Evolutionary conservation across 1,140 invertebrate genomes (phyloP).

Genomic region (Drosophila cardini): DNA sequence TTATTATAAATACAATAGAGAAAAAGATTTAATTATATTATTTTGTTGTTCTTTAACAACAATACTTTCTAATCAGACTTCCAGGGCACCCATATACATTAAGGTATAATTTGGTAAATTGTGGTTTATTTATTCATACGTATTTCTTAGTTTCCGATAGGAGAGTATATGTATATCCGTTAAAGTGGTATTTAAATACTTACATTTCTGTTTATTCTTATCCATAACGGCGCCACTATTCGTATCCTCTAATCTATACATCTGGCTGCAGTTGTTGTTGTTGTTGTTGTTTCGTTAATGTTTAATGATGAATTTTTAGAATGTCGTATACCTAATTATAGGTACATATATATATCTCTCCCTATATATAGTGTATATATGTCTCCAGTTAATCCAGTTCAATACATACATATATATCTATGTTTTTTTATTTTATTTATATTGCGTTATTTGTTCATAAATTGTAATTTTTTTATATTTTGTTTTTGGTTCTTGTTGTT

Average conservation of each 20-base stretch:
- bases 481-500: slow-evolving; percentile 37
- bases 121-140: too few species aligned
- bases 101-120: too few species aligned
- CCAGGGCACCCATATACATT: too few species aligned
- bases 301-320: slow-evolving; percentile 45
- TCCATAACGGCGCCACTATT: slow-evolving; percentile 83
- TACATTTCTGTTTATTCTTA: slow-evolving; percentile 84
- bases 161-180: too few species aligned
- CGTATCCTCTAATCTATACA: slow-evolving; percentile 84
- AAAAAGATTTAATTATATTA: too few species aligned
- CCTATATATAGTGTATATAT: slow-evolving; percentile 35
- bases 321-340: slow-evolving; percentile 35
- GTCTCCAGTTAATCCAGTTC: slow-evolving; percentile 12
- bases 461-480: slow-evolving; percentile 41
- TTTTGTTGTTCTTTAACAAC: too few species aligned
- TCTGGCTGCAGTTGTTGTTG: slow-evolving; percentile 65
- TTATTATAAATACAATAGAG: too few species aligned
- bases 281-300: slow-evolving; percentile 27
- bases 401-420: slow-evolving; percentile 35
- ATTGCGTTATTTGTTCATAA: slow-evolving; percentile 63
- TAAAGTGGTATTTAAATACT: too few species aligned
- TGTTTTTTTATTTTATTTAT: slow-evolving; percentile 32
- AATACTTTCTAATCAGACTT: too few species aligned
- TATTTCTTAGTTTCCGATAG: too few species aligned
- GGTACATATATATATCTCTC: slow-evolving; percentile 44